These are phyloP conservation scores for Apogon hyalosoma DNA, from an alignment of 2,797 vertebrate genomes.

Conservation along the genomic window DNA sequence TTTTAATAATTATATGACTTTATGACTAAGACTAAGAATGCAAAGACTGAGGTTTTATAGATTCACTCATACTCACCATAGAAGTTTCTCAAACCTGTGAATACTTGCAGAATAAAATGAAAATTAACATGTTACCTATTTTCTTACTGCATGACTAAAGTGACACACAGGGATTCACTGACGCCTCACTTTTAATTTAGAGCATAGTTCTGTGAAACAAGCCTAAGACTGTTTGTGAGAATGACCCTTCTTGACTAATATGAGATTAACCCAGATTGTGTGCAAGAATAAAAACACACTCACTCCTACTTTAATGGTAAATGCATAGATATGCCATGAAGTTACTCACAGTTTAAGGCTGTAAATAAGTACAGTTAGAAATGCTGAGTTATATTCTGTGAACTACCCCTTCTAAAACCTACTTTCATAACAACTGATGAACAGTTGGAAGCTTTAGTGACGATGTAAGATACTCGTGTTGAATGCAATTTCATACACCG, in stretches of 20 bases:
- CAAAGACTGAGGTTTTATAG: conserved; percentile 16
- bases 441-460: neutral
- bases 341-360: conserved; percentile 24
- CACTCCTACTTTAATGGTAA: conserved; percentile 39
- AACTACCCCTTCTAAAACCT: neutral
- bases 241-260: conserved; percentile 80
- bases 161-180: conserved; percentile 28
- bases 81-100: neutral
- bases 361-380: conserved; percentile 47
- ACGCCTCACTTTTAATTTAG: conserved; percentile 58
- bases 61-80: neutral
- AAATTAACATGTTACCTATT: conserved; percentile 14
- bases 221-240: conserved; percentile 72
- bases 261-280: conserved; percentile 84
- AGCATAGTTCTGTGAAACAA: conserved; percentile 63
- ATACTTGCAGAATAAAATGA: conserved; percentile 1
- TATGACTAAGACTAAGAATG: conserved; percentile 20
- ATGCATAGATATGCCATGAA: conserved; percentile 44
- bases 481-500: neutral
- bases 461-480: neutral
- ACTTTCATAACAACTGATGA: neutral
- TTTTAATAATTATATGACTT: conserved; percentile 29
- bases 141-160: conserved; percentile 13
- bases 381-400: neutral
- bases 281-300: conserved; percentile 68